These are phyloP conservation scores for Porphyrio hochstetteri DNA, from an alignment of 2,113 vertebrate species.

Conservation along the genomic window DNA sequence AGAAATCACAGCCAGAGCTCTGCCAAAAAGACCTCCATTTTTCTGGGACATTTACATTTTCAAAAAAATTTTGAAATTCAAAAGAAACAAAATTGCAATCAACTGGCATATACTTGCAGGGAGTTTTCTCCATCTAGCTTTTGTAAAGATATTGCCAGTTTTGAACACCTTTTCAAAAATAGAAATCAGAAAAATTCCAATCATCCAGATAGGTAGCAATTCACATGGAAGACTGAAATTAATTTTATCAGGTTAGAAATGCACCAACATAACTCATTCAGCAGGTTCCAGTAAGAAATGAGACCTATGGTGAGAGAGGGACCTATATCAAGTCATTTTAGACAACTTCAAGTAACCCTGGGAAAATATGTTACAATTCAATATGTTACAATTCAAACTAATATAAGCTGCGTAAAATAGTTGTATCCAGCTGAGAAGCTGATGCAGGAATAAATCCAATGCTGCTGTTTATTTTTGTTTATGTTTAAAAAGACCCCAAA, in stretches of 20 bases:
- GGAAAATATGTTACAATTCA: background rate
- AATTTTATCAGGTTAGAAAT: background rate
- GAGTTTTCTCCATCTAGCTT: background rate
- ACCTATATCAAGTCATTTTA: background rate
- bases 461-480: background rate
- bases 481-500: background rate
- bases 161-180: background rate
- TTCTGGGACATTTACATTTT: background rate
- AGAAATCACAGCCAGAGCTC: background rate
- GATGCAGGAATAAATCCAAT: background rate
- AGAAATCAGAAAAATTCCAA: background rate
- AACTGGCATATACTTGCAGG: background rate
- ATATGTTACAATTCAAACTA: background rate
- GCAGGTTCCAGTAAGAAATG: background rate
- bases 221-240: background rate
- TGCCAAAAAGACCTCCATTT: fast-evolving
- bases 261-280: background rate
- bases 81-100: background rate
- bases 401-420: background rate
- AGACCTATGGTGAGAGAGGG: background rate
- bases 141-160: background rate
- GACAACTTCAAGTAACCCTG: background rate
- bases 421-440: background rate
- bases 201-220: background rate
- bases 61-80: background rate